Percentiles rank a stretch among this genome's conserved stretches.
phyloP scores from a whole-genome alignment of 2,888 invertebrate genomes.

The Parnassius smintheus region DNA sequence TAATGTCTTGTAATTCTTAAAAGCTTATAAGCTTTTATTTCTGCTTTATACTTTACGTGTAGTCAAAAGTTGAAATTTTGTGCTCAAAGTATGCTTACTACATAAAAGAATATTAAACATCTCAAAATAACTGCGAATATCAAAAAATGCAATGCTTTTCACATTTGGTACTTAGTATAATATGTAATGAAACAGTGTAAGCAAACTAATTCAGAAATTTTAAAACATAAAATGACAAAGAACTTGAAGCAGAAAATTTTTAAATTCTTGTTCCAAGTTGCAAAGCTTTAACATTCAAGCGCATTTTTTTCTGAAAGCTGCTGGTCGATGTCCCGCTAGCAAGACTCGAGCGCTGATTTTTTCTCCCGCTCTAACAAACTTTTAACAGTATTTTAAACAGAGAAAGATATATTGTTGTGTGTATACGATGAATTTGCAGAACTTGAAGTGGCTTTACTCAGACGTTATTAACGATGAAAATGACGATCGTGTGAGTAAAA shows the following conservation, averaged over 20 bases:
- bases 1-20: constrained; percentile 53
- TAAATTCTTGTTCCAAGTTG: constrained; percentile 48
- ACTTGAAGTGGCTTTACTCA: constrained; percentile 69
- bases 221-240: too few relatives aligned
- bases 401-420: constrained; percentile 47
- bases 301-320: constrained; percentile 79
- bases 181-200: too few relatives aligned
- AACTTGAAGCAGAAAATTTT: background rate
- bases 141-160: too few relatives aligned
- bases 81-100: too few relatives aligned
- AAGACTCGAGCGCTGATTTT: constrained; percentile 54
- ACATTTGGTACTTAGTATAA: too few relatives aligned
- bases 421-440: constrained; percentile 61
- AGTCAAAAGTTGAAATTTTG: too few relatives aligned
- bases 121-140: too few relatives aligned
- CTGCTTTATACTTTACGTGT: too few relatives aligned
- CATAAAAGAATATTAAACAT: too few relatives aligned
- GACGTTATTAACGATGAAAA: constrained; percentile 65
- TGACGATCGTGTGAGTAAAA: constrained; percentile 62
- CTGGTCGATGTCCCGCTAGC: constrained; percentile 80
- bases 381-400: constrained; percentile 47
- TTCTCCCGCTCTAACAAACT: constrained; percentile 50
- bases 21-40: background rate
- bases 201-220: too few relatives aligned
- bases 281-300: constrained; percentile 46